A percentile compares a stretch with the other conserved stretches of the same genome.
These are phyloP conservation scores for Apamea monoglypha DNA, from an alignment of 2,888 invertebrate species.

Conservation along the genomic window DNA sequence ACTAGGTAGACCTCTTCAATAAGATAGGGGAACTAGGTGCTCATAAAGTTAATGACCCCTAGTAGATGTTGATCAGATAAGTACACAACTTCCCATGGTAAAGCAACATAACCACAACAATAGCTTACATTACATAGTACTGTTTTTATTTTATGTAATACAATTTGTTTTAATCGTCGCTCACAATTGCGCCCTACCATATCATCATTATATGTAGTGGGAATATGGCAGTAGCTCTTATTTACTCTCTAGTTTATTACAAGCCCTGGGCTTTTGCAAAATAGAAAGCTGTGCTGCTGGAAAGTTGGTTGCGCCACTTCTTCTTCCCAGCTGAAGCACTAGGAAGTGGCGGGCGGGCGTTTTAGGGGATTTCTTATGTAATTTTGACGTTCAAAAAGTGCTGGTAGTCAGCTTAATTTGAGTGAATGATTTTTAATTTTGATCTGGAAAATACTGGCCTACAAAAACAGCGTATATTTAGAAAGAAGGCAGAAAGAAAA, in stretches of 20 bases:
- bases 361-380: background rate
- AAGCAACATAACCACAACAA: conserved; percentile 43
- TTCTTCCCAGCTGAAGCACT: background rate
- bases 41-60: conserved; percentile 11
- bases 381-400: background rate
- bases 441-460: background rate
- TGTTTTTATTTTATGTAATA: conserved; percentile 59
- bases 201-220: conserved; percentile 25
- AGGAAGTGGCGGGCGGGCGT: background rate
- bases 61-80: conserved; percentile 22
- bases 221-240: background rate
- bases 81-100: conserved; percentile 37
- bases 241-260: background rate
- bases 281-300: background rate
- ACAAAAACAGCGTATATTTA: background rate
- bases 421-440: background rate
- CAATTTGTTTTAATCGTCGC: conserved; percentile 48
- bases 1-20: background rate
- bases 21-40: background rate
- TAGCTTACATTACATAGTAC: conserved; percentile 32
- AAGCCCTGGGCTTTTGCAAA: background rate
- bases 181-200: conserved; percentile 41
- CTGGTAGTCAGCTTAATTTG: background rate
- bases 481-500: too few relatives aligned
- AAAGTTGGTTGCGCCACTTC: background rate